Base-by-base conservation (phyloP, 2,797 vertebrate genomes). In the Cynopterus sphinx region DNA sequence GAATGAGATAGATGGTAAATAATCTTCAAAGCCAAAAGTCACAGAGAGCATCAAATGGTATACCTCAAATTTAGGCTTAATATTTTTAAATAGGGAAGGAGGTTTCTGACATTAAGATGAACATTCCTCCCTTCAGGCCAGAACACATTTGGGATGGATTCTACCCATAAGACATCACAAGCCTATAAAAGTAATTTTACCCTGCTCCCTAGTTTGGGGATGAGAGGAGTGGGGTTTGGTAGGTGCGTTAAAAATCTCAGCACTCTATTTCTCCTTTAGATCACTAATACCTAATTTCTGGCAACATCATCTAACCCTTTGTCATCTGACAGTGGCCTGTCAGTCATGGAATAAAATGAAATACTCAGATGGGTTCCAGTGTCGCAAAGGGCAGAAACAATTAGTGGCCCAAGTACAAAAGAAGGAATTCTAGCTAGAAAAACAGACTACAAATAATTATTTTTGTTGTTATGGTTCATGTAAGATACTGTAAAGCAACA, bases 181-280 rank as follows among this genome's bases (percentile, higher is more conserved):
- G 3, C 13, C 19, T 88, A 92, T 21, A 19, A 86, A n/a, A 2
- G 19, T 46, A 36, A 24, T 13, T 16, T 31, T 63, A 5, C 6
- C n/a, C 28, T 53, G n/a, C 39, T 65, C 17, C 0, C 8, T 73
- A 9, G 1, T 13, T 2, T 13, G 13, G 3, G 17, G 19, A 11
- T 7, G 26, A 36, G 3, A 12, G 8, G 4, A 0, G n/a, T n/a
- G 6, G 15, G 17, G 8, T 12, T 31, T 6, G 31, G 4, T 36
- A 11, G 5, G 1, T 26, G 7, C 13, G 15, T 31, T 39, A 75
- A 5, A 91, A 57, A 67, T 63, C 28, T 61, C 10, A 2, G 0
- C 3, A 12, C 19, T 78, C 5, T 0, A 9, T 21, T 59, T 91
- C 55, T 78, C 22, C 17, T 33, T 36, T 36, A 67, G 31, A 46